Base-by-base conservation (phyloP, 2,888 invertebrate species). In the Leptothorax acervorum region DNA sequence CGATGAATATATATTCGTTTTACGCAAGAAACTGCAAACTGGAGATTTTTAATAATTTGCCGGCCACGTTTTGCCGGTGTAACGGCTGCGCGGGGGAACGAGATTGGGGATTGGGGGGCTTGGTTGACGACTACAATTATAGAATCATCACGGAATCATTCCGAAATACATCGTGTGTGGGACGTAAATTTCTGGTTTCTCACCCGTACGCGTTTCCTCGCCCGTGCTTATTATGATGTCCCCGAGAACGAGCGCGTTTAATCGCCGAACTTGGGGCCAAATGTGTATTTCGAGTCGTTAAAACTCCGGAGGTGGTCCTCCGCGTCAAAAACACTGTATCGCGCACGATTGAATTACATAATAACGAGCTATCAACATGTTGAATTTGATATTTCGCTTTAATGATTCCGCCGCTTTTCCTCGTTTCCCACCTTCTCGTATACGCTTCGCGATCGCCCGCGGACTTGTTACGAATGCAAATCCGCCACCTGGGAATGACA, bases 61-160 rank as follows among this genome's bases (percentile, higher is more conserved):
- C 79, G 79, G 79, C 84, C 81, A 85, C 88, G 78, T 35, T 85
- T 86, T 85, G 87, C 87, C 74, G 78, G 75, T 82, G 85, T 86
- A 85, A 84, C 84, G 83, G 82, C 71, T 73, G 45, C 60, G 76
- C 60, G 76, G 35, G 60, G 53, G 35, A 71, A 76, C 82, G 82
- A 84, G 55, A 85, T 71, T 82, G 81, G 71, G 87, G 79, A 73
- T 73, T 39, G 75, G 23, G 23, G 23, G 23, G 62, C 76, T 31
- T 11, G 42, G 71, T 83, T 55, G 87, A 85, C 82, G 82, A 74
- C 55, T 57, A 76, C 79, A 82, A 87, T 89, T 86, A 88, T 55
- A 74, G 78, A 82, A 82, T 82, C 83, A 89, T 66, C 86, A 86
- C 45, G 11, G 82, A 76, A 45, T 66, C 85, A 78, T 84, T 85